These are phyloP conservation scores for Dendrocincla fuliginosa DNA, from an alignment of 2,797 vertebrate genomes.

Conservation along the genomic window DNA sequence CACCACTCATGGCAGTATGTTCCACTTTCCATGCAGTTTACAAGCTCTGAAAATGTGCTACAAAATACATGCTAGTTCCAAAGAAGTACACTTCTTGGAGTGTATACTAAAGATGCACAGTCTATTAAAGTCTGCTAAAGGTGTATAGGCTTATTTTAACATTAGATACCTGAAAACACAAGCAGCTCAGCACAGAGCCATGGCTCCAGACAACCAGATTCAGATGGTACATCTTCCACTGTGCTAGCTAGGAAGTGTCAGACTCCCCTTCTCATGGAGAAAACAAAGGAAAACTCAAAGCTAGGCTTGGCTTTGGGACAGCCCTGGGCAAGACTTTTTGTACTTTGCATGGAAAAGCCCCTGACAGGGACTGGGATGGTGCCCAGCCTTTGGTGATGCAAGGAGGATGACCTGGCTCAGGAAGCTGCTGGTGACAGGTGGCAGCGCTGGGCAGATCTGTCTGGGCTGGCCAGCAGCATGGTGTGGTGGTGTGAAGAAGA, in stretches of 20 bases:
- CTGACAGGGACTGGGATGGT: background rate
- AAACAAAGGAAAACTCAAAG: background rate
- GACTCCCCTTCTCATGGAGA: background rate
- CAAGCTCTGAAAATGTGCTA: background rate
- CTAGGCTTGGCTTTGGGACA: background rate
- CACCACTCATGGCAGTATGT: background rate
- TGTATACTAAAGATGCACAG: background rate
- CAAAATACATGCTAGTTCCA: background rate
- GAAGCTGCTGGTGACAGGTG: background rate
- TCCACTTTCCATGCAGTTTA: background rate
- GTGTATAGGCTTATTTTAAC: background rate
- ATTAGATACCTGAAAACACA: background rate
- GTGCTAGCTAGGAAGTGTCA: background rate
- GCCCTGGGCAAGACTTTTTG: background rate
- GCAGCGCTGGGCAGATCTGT: accelerated
- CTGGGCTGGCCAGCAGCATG: background rate
- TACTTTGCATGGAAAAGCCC: background rate
- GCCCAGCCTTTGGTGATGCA: background rate
- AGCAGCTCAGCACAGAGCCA: background rate
- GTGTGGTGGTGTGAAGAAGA: background rate
- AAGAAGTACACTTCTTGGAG: background rate
- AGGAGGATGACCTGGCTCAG: background rate
- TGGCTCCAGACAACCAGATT: background rate
- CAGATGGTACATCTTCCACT: background rate
- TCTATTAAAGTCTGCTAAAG: background rate